Percentiles rank a stretch among this genome's conserved stretches.
Conservation (phyloP, 2,797 vertebrate species). For the Platalea minor region DNA sequence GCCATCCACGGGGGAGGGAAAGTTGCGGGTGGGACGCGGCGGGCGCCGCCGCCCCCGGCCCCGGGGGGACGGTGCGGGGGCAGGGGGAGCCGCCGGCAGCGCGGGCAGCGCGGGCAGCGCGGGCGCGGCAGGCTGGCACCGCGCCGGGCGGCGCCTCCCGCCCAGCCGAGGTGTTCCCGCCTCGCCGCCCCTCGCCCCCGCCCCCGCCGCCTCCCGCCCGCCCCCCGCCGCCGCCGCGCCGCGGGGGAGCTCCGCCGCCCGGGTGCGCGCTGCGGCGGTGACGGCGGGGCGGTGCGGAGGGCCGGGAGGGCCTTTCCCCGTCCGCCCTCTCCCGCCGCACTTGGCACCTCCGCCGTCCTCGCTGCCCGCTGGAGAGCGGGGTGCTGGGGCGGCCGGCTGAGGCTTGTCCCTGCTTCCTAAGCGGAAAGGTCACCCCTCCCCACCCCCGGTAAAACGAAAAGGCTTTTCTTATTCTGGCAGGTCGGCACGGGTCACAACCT, state of each 20-base stretch:
- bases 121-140: constrained; percentile 38
- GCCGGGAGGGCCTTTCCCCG: not conserved
- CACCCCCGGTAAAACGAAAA: not conserved
- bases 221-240: not conserved
- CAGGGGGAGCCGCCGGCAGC: not conserved
- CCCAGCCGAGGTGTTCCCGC: constrained; percentile 50
- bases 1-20: not conserved
- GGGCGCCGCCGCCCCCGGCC: not conserved
- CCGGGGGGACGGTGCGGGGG: not conserved
- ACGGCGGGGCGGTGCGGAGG: not conserved
- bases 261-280: not conserved
- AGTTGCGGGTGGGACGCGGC: not conserved
- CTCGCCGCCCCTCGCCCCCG: constrained; percentile 23
- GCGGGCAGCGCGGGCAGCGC: not conserved
- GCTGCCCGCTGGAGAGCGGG: not conserved
- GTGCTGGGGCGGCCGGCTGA: not conserved
- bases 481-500: not conserved
- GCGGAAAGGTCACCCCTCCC: not conserved
- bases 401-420: not conserved
- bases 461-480: not conserved
- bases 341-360: not conserved
- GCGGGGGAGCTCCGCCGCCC: not conserved
- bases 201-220: not conserved
- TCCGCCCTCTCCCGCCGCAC: not conserved
- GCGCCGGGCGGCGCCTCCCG: constrained; percentile 57